These are phyloP conservation scores for Tretioscincus oriximinensis DNA, from an alignment of 2,113 vertebrate genomes.

Conservation along the genomic window DNA sequence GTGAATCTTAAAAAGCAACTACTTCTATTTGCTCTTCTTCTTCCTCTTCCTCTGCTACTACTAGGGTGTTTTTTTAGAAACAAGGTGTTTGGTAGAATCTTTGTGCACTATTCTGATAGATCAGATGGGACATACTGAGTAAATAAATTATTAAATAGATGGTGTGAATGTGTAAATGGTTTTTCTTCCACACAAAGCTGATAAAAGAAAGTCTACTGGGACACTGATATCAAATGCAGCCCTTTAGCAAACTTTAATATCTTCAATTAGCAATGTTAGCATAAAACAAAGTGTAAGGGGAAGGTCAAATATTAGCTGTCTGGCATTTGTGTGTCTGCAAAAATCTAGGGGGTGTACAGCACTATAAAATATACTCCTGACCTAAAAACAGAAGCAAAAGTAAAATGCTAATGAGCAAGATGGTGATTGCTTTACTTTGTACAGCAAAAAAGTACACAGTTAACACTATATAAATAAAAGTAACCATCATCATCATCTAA, in stretches of 20 bases:
- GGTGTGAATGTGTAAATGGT: background rate
- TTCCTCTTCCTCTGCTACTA: too few relatives aligned
- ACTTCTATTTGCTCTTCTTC: too few relatives aligned
- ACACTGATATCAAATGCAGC: background rate
- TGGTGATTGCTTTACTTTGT: slow-evolving; percentile 26
- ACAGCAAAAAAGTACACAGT: too few relatives aligned
- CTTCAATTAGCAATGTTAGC: background rate
- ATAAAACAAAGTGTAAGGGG: background rate
- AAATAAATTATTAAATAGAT: too few relatives aligned
- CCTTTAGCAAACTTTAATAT: slow-evolving; percentile 13
- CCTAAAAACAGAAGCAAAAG: slow-evolving; percentile 41
- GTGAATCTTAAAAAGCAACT: too few relatives aligned
- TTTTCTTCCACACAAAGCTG: background rate
- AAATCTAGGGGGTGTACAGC: slow-evolving; percentile 9
- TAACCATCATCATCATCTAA: too few relatives aligned
- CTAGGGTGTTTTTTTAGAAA: too few relatives aligned
- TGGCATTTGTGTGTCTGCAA: slow-evolving; percentile 24
- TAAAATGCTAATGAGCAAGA: slow-evolving; percentile 39
- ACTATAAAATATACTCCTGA: background rate
- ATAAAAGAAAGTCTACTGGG: background rate
- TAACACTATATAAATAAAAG: too few relatives aligned
- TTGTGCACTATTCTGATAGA: too few relatives aligned
- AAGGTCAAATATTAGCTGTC: slow-evolving; percentile 27
- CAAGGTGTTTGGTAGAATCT: too few relatives aligned
- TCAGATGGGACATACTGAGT: too few relatives aligned